phyloP scores from a whole-genome alignment of 2,888 invertebrate genomes.

The Lycocerus yunnanus region DNA sequence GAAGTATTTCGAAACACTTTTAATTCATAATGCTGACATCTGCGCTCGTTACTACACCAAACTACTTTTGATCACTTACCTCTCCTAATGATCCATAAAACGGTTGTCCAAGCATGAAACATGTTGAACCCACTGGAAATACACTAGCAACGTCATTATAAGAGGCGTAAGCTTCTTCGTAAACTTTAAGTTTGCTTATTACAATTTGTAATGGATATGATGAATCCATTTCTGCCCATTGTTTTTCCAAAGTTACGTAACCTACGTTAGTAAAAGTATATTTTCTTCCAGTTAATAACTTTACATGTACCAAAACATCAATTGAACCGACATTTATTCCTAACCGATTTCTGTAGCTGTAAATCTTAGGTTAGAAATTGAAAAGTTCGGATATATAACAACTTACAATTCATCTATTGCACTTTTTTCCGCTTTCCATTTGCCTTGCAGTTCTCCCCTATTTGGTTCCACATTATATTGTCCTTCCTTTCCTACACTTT shows the following conservation, averaged over 20 bases:
- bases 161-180: slow-evolving; percentile 53
- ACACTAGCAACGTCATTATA: slow-evolving; percentile 63
- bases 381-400: slow-evolving; percentile 6
- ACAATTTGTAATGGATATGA: slow-evolving; percentile 74
- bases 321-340: slow-evolving; percentile 79
- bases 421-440: slow-evolving; percentile 60
- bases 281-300: slow-evolving; percentile 71
- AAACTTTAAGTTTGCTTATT: slow-evolving; percentile 59
- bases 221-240: slow-evolving; percentile 68
- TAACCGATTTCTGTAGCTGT: slow-evolving; percentile 69
- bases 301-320: slow-evolving; percentile 70
- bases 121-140: slow-evolving; percentile 68
- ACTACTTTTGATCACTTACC: slow-evolving; percentile 55
- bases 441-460: slow-evolving; percentile 55
- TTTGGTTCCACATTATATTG: slow-evolving; percentile 56
- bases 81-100: slow-evolving; percentile 82
- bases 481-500: slow-evolving; percentile 54
- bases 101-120: slow-evolving; percentile 79
- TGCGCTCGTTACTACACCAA: too few species aligned
- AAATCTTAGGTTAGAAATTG: slow-evolving; percentile 41
- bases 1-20: too few species aligned
- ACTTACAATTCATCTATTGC: slow-evolving; percentile 64
- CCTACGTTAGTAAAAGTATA: slow-evolving; percentile 66
- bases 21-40: too few species aligned
- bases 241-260: slow-evolving; percentile 68